These are phyloP conservation scores for Autographa pulchrina DNA, from an alignment of 2,888 invertebrate genomes.

Conservation along the genomic window DNA sequence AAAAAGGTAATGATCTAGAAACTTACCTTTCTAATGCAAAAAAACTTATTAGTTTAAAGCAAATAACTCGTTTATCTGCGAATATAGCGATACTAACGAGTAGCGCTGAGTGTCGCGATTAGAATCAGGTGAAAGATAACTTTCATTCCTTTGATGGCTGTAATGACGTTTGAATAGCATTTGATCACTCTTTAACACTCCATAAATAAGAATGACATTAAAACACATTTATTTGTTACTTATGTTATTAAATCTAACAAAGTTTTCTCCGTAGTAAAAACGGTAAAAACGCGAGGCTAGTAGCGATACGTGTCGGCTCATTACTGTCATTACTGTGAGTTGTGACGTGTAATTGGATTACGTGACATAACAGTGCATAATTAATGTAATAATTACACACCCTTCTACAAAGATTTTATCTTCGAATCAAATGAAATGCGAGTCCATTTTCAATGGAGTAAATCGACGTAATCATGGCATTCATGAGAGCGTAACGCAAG, in stretches of 20 bases:
- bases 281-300: conserved; percentile 53
- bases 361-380: conserved; percentile 75
- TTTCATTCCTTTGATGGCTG: conserved; percentile 65
- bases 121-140: conserved; percentile 67
- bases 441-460: conserved; percentile 73
- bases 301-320: conserved; percentile 55
- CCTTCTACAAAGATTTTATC: conserved; percentile 69
- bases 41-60: conserved; percentile 47
- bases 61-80: conserved; percentile 54
- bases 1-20: conserved; percentile 49
- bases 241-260: conserved; percentile 33
- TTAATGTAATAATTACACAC: conserved; percentile 75
- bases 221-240: conserved; percentile 42
- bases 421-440: conserved; percentile 77
- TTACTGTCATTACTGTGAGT: conserved; percentile 63
- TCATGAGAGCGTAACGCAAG: conserved; percentile 54
- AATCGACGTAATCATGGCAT: conserved; percentile 66
- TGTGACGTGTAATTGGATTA: conserved; percentile 71
- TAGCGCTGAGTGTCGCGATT: conserved; percentile 57
- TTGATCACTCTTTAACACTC: conserved; percentile 59
- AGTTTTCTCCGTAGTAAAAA: conserved; percentile 54
- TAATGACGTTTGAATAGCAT: conserved; percentile 62
- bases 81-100: conserved; percentile 54
- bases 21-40: conserved; percentile 57
- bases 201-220: conserved; percentile 57